These are phyloP conservation scores for Salminus brasiliensis DNA, from an alignment of 2,113 vertebrate genomes.

Conservation along the genomic window DNA sequence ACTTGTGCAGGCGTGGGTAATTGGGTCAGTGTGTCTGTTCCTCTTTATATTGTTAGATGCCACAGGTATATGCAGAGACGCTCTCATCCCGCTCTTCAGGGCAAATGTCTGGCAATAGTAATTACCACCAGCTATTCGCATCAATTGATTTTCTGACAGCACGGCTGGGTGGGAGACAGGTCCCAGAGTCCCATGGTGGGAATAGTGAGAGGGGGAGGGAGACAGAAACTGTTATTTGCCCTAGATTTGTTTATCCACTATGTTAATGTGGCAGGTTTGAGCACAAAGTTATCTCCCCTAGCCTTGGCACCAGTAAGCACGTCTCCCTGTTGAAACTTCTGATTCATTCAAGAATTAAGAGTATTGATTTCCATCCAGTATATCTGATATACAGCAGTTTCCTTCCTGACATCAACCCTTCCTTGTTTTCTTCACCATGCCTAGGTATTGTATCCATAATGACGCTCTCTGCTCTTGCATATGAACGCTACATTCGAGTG, in stretches of 20 bases:
- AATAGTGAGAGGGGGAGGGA: not conserved
- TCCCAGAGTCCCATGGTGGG: not conserved
- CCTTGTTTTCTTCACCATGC: constrained; percentile 39
- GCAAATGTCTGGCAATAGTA: not conserved
- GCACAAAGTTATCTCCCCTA: not conserved
- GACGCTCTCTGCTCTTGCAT: constrained; percentile 87
- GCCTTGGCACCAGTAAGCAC: constrained; percentile 9
- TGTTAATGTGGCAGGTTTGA: not conserved
- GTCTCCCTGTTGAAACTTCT: not conserved
- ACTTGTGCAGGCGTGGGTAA: constrained; percentile 25
- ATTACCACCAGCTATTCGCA: not conserved
- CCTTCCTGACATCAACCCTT: not conserved
- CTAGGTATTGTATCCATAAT: constrained; percentile 91
- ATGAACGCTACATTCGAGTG: constrained; percentile 89
- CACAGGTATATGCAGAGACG: not conserved
- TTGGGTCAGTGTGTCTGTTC: constrained; percentile 35
- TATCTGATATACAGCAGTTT: not conserved
- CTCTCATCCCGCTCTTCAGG: not conserved
- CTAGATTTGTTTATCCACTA: not conserved
- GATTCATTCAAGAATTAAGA: not conserved
- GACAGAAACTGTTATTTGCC: not conserved
- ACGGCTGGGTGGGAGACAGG: not conserved
- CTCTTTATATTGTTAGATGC: not conserved
- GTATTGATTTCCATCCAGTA: not conserved
- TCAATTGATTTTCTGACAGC: constrained; percentile 18